Conservation (phyloP, 2,113 vertebrate genomes). For the Campylorhamphus procurvoides region DNA sequence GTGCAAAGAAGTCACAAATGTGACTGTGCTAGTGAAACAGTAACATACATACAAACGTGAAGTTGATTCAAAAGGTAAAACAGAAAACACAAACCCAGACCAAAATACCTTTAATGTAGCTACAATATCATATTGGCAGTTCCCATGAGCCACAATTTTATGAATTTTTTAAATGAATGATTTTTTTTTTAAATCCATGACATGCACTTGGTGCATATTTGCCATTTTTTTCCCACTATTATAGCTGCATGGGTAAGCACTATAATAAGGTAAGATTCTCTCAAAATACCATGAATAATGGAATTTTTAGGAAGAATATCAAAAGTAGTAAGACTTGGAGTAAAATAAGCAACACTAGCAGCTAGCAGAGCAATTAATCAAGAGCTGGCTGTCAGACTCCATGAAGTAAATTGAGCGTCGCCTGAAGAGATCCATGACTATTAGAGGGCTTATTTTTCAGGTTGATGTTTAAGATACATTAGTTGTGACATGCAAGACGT, state of each 20-base stretch:
- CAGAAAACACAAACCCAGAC: rapidly evolving
- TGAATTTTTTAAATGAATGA: background rate
- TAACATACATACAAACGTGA: background rate
- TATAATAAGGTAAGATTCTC: background rate
- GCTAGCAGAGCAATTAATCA: background rate
- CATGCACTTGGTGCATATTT: background rate
- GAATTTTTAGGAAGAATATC: background rate
- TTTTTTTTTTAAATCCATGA: background rate
- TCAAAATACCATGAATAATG: background rate
- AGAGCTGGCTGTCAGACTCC: background rate
- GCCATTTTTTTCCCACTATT: background rate
- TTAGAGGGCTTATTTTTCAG: background rate
- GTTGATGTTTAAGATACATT: background rate
- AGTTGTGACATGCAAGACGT: background rate
- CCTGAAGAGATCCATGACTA: background rate
- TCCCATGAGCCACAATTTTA: background rate
- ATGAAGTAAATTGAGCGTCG: background rate
- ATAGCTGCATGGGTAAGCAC: background rate
- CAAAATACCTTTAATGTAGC: background rate
- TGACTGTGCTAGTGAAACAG: background rate
- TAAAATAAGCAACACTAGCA: background rate
- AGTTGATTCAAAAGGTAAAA: background rate
- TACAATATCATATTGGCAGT: background rate
- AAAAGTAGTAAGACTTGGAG: background rate
- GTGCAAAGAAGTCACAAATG: background rate